Base-by-base conservation (phyloP, 2,797 vertebrate species). In the Enteromius radiatus region DNA sequence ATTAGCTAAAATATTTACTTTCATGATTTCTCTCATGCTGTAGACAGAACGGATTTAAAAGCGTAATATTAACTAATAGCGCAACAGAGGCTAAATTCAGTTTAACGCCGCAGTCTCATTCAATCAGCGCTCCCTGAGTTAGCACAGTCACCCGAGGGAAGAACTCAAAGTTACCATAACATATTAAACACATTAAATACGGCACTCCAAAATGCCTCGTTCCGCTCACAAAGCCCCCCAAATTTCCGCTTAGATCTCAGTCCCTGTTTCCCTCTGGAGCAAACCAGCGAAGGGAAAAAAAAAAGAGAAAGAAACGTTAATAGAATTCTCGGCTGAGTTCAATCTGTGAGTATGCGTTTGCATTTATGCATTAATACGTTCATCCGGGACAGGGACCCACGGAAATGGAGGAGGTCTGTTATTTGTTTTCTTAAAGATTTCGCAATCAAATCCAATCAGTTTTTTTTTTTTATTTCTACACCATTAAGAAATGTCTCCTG, bases 311-410 rank as follows among this genome's bases (percentile, higher is more conserved):
- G 77, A 87, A 86, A 88, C 82, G 89, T 89, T 92, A 93, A 94
- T 92, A 92, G 91, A 94, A 93, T 93, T 90, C 92, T 88, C 90
- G 65, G 87, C 90, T 88, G 89, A 89, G 86, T 88, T 88, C 88
- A 77, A 78, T 83, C 88, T 74, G 63, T 65, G 69, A 86, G 85
- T 83, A 89, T 86, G 90, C 85, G 89, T 90, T 85, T 86, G 89
- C 85, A 91, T 92, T 89, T 88, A 89, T 83, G 76, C 83, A 74
- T 86, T 84, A 84, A 84, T 83, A 83, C 17, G 38, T 70, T 63
- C 64, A 78, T 78, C 74, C 28, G 74, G 74, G 81, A 83, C 71
- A 47, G 81, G 59, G 81, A 80, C 70, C 56, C 80, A 84, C 5
- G 1, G 23, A 56, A 67, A 85, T 54, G 56, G 43, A 75, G 74